Base-by-base conservation (phyloP, 1,140 invertebrate species). In the Trypoxylus dichotomus region DNA sequence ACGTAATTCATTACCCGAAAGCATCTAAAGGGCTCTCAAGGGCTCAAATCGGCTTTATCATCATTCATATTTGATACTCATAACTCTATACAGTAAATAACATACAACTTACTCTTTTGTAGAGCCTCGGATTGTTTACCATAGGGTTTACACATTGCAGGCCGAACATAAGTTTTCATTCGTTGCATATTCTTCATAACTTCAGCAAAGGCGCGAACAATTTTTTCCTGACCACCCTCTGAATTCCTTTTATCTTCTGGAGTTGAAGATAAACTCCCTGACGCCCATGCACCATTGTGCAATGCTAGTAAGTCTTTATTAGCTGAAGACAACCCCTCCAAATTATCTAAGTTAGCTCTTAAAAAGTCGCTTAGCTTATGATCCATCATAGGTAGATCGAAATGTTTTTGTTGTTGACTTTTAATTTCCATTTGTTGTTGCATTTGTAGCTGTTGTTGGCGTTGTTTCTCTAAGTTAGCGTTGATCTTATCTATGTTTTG, bases 61-160 rank as follows among this genome's bases (percentile, higher is more conserved):
- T 84, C 83, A 84, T 84, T n/a, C 68, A 60, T 10, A 19, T 68
- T 5, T 68, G 27, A 68, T 27, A 24, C 24, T 6, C 7, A 29
- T 11, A 68, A 24, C 1, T 19, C 1, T 15, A n/a, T 19, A n/a
- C 19, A 54, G 24, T 25, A 68, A 21, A 24, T 13, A 27, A 27
- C 25, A 68, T 19, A 10, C 41, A 27, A 87, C 89, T 90, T 86
- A 94, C 93, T 95, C 90, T 95, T 95, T 86, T 95, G 94, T 81
- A 95, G 88, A 84, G 93, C 92, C 87, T 95, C 94, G 43, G 93
- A 94, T 85, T 95, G 94, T 86, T 95, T 95, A 80, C 94, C 94
- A 86, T 95, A 95, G 43, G 94, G 94, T 86, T 95, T 95, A 84
- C 94, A 95, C 94, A 95, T 95, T 27, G 94, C 92, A 77, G 94